A percentile compares a stretch with the other conserved stretches of the same genome.
Conservation (phyloP, 2,113 vertebrate genomes). For the Psilopogon haemacephalus region DNA sequence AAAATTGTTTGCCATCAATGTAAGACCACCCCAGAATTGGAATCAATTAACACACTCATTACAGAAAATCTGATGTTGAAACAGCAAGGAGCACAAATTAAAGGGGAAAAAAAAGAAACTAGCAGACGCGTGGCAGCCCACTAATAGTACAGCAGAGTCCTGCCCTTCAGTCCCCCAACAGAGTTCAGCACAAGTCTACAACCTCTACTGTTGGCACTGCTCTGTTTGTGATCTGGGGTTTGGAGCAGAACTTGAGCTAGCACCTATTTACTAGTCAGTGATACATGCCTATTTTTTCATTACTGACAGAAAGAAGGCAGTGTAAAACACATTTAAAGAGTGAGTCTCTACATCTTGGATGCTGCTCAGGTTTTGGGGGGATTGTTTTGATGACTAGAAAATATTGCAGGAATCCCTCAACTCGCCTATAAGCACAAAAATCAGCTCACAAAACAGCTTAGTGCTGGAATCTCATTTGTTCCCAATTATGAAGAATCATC, state of each 20-base stretch:
- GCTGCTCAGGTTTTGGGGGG: not conserved
- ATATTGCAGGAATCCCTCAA: not conserved
- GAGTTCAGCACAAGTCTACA: not conserved
- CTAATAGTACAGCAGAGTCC: not conserved
- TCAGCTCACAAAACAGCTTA: accelerated
- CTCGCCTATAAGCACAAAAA: not conserved
- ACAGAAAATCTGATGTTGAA: conserved; percentile 5
- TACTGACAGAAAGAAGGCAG: not conserved
- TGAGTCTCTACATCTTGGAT: not conserved
- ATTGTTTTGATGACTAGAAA: not conserved
- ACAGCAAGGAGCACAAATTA: not conserved
- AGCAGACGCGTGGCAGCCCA: not conserved
- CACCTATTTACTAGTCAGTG: not conserved
- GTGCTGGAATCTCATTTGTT: not conserved
- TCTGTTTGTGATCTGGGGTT: not conserved
- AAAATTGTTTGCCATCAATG: not conserved
- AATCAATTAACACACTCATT: conserved; percentile 13
- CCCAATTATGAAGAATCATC: not conserved
- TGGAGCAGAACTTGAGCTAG: not conserved
- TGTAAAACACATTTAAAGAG: not conserved
- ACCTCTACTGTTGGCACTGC: accelerated
- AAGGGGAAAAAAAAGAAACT: not conserved
- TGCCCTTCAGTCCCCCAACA: not conserved
- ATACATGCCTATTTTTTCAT: not conserved
- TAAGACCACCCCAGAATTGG: not conserved